Evolutionary conservation across 1,140 invertebrate genomes (phyloP).

Genomic region (Drosophila pallidifrons): DNA sequence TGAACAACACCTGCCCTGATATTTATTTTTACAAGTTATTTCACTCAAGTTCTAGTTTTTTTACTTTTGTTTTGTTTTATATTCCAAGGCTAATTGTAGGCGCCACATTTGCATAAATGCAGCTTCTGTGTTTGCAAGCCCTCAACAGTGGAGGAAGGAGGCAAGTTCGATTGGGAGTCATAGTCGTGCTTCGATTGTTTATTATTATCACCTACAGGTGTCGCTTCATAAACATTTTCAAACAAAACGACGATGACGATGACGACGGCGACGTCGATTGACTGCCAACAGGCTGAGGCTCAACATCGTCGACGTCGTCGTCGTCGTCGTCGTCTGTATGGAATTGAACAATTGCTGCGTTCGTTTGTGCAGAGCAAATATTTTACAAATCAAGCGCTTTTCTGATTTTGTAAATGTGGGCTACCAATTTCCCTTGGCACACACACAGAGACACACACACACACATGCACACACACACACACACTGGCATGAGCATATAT

Average conservation of each 20-base stretch:
- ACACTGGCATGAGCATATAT: conserved; percentile 38
- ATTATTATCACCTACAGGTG: conserved; percentile 83
- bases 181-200: conserved; percentile 77
- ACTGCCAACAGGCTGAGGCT: conserved; percentile 36
- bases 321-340: conserved; percentile 41
- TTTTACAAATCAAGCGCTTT: conserved; percentile 84
- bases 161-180: conserved; percentile 67
- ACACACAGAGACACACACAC: conserved; percentile 42
- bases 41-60: neutral
- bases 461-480: conserved; percentile 12
- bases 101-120: conserved; percentile 52
- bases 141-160: neutral
- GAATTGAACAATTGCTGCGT: conserved; percentile 81
- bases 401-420: conserved; percentile 84
- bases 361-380: conserved; percentile 84
- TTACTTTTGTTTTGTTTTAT: neutral
- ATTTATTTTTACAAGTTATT: neutral
- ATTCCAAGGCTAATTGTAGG: conserved; percentile 56
- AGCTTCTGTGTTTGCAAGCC: conserved; percentile 20
- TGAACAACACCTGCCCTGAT: no score
- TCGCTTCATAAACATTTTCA: conserved; percentile 82
- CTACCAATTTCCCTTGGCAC: conserved; percentile 81
- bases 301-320: conserved; percentile 3
- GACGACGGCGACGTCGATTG: conserved; percentile 16
- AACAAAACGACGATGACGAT: conserved; percentile 56